These are phyloP conservation scores for Dendrolimus pini DNA, from an alignment of 2,888 invertebrate genomes.

Conservation along the genomic window DNA sequence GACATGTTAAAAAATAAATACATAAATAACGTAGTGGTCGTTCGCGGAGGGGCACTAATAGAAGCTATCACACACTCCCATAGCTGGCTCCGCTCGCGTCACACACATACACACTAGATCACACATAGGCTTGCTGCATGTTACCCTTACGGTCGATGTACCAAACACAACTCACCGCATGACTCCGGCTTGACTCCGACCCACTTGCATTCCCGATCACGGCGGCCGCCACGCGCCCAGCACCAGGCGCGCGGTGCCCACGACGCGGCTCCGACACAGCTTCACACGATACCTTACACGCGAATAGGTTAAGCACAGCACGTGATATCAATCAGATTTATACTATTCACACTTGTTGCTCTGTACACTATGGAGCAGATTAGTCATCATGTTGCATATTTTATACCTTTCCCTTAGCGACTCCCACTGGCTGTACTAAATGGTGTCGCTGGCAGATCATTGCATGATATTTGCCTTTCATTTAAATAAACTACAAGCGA, in stretches of 20 bases:
- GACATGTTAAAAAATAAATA: no score
- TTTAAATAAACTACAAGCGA: slow-evolving; percentile 47
- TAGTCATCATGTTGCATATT: slow-evolving; percentile 71
- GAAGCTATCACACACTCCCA: slow-evolving; percentile 48
- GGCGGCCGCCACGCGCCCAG: slow-evolving; percentile 39
- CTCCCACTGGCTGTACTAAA: slow-evolving; percentile 56
- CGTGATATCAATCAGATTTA: slow-evolving; percentile 39
- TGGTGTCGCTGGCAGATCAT: slow-evolving; percentile 63
- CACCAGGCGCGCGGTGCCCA: slow-evolving; percentile 31
- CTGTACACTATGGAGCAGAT: slow-evolving; percentile 61
- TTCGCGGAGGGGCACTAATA: slow-evolving; percentile 49
- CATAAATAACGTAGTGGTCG: slow-evolving; percentile 12
- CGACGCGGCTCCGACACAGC: slow-evolving; percentile 59
- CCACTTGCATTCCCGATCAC: slow-evolving; percentile 76
- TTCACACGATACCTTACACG: slow-evolving; percentile 70
- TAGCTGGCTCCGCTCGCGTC: slow-evolving; percentile 75
- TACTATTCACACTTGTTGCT: slow-evolving; percentile 51
- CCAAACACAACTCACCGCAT: slow-evolving; percentile 61
- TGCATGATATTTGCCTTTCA: slow-evolving; percentile 58
- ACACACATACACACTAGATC: slow-evolving; percentile 56
- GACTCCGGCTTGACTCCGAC: slow-evolving; percentile 58
- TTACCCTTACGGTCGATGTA: slow-evolving; percentile 49
- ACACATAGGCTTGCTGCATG: slow-evolving; percentile 64
- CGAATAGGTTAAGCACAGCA: slow-evolving; percentile 68
- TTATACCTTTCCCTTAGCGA: slow-evolving; percentile 76